phyloP scores from a whole-genome alignment of 2,797 vertebrate species.

The Sebastes goodei region DNA sequence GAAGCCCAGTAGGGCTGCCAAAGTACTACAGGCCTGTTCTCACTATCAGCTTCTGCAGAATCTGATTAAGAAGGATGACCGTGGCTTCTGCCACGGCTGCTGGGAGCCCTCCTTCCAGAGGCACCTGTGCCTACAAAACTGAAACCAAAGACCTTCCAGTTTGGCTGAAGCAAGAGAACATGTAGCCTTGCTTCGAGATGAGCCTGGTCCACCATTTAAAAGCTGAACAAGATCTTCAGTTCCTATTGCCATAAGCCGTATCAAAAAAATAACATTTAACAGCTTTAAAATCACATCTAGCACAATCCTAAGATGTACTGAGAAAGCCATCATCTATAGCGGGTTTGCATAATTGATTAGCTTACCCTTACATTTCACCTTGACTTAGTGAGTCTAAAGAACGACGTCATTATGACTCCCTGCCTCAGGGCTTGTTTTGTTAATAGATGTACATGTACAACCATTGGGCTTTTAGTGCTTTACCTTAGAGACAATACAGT shows the following conservation, averaged over 20 bases:
- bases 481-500: neutral
- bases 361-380: constrained; percentile 17
- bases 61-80: constrained; percentile 57
- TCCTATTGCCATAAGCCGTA: neutral
- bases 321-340: neutral
- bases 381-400: constrained; percentile 4
- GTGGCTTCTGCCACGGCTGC: constrained; percentile 8
- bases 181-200: neutral
- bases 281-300: neutral
- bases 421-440: neutral
- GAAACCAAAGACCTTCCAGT: constrained; percentile 15
- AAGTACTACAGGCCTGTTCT: constrained; percentile 18
- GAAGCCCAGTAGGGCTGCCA: constrained; percentile 39
- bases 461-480: neutral
- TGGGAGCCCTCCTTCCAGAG: constrained; percentile 19
- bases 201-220: neutral
- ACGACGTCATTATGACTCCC: neutral
- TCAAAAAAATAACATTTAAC: neutral
- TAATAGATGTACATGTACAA: neutral
- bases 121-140: constrained; percentile 25
- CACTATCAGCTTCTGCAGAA: constrained; percentile 52
- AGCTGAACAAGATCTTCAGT: neutral
- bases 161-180: constrained; percentile 14
- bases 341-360: constrained; percentile 29
- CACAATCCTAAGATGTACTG: too few species aligned